These are phyloP conservation scores for Sinonovacula constricta DNA, from an alignment of 1,140 invertebrate genomes.

Conservation along the genomic window DNA sequence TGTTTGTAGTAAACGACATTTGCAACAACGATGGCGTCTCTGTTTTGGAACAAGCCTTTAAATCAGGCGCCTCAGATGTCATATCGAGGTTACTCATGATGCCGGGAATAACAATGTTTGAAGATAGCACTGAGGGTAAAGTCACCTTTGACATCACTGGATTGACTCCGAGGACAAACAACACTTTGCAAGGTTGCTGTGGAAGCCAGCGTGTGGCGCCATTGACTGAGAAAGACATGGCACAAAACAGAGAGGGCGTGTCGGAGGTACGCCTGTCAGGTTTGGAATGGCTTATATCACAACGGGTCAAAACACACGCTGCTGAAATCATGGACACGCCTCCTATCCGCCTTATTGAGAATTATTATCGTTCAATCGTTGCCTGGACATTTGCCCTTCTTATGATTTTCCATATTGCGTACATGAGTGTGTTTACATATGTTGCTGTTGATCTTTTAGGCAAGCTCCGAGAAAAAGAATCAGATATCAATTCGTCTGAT, in stretches of 20 bases:
- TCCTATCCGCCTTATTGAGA: slow-evolving; percentile 66
- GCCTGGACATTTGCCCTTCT: slow-evolving; percentile 61
- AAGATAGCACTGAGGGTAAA: not conserved
- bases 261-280: slow-evolving; percentile 36
- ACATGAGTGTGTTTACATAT: slow-evolving; percentile 70
- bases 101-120: slow-evolving; percentile 54
- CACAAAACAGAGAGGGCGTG: not conserved
- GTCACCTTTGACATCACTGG: slow-evolving; percentile 59
- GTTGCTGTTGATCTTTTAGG: slow-evolving; percentile 52
- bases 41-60: slow-evolving; percentile 63
- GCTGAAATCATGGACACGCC: slow-evolving; percentile 65
- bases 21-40: slow-evolving; percentile 61
- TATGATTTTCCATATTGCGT: slow-evolving; percentile 65
- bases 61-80: slow-evolving; percentile 54
- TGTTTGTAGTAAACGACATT: slow-evolving; percentile 52
- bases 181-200: slow-evolving; percentile 46
- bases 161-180: slow-evolving; percentile 61
- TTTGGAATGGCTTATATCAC: slow-evolving; percentile 61
- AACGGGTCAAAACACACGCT: slow-evolving; percentile 49
- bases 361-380: slow-evolving; percentile 62
- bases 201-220: slow-evolving; percentile 36
- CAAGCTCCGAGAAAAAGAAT: slow-evolving; percentile 42
- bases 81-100: slow-evolving; percentile 52
- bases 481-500: slow-evolving; percentile 26
- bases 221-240: not conserved